A percentile compares a stretch with the other conserved stretches of the same genome.
Conservation (phyloP, 2,797 vertebrate species). For the Sebastes matsubarae region DNA sequence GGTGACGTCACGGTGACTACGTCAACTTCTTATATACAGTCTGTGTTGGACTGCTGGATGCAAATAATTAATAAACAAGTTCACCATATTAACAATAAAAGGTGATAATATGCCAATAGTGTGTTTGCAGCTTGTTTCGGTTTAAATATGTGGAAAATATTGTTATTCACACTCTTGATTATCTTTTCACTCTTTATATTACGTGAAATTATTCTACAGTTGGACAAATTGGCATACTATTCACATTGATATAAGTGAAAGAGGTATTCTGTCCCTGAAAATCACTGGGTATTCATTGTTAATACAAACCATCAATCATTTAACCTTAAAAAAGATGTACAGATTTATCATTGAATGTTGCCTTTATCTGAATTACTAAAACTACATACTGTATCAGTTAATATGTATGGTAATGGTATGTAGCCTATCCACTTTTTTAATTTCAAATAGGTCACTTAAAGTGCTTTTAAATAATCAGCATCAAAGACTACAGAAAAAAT, state of each 20-base stretch:
- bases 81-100: background rate
- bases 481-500: background rate
- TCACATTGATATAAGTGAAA: background rate
- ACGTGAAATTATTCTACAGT: background rate
- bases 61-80: background rate
- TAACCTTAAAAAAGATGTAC: background rate
- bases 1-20: too few relatives aligned
- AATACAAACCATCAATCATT: background rate
- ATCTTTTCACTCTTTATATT: background rate
- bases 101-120: background rate
- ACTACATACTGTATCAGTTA: background rate
- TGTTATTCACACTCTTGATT: too few relatives aligned
- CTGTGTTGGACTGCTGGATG: background rate
- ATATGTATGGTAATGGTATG: background rate
- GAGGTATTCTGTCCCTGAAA: background rate
- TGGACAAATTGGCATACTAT: background rate
- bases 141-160: background rate
- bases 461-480: background rate
- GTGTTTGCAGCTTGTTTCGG: background rate
- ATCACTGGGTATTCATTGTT: background rate
- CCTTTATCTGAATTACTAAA: background rate
- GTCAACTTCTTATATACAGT: too few relatives aligned
- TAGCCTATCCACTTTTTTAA: background rate
- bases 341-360: background rate
- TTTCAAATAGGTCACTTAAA: background rate